These are phyloP conservation scores for Acanthosepion esculentum DNA, from an alignment of 2,888 invertebrate species.

Conservation along the genomic window DNA sequence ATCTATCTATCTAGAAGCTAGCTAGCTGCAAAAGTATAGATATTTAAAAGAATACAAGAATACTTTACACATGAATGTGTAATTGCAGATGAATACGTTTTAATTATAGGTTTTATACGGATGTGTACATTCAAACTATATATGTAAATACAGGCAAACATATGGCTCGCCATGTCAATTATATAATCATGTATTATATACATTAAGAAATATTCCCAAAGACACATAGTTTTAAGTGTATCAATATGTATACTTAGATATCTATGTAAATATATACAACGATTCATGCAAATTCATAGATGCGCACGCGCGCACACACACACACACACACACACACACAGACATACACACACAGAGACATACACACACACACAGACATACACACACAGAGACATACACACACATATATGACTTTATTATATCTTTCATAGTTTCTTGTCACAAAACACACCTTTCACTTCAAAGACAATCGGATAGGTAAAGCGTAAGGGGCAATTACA, in stretches of 20 bases:
- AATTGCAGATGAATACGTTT: not conserved
- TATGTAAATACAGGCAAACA: not conserved
- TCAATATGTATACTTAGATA: not conserved
- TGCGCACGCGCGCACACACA: not conserved
- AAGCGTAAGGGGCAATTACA: not conserved
- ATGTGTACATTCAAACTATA: not conserved
- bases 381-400: too few relatives aligned
- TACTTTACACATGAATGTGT: not conserved
- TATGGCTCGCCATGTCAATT: not conserved
- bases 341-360: fast-evolving
- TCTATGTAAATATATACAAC: not conserved
- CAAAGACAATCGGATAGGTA: slow-evolving; percentile 33
- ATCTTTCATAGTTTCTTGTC: not conserved
- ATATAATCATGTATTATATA: not conserved
- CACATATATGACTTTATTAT: not conserved
- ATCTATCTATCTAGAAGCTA: not conserved
- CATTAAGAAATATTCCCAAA: not conserved
- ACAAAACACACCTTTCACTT: slow-evolving; percentile 21
- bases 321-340: fast-evolving
- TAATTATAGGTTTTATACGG: not conserved
- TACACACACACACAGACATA: too few relatives aligned
- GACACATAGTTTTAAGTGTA: not conserved
- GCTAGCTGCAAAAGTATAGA: not conserved
- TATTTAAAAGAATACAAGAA: not conserved
- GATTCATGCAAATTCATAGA: not conserved